Evolutionary conservation across 2,888 invertebrate species (phyloP).

Genomic region (Diploptera punctata): DNA sequence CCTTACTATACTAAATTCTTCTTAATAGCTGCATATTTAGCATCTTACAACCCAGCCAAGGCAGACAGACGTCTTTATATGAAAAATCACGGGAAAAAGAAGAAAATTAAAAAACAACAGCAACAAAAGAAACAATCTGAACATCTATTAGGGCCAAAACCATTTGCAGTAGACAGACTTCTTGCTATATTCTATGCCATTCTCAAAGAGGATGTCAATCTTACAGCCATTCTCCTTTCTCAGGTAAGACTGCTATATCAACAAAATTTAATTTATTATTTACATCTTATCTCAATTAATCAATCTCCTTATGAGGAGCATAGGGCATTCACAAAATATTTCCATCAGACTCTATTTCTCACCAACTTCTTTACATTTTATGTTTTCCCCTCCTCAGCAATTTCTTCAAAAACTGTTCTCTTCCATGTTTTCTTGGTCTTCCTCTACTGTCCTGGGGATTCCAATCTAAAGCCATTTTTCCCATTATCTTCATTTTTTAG

Average conservation of each 20-base stretch:
- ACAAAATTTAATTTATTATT: constrained; percentile 22
- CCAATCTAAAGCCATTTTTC: too few relatives aligned
- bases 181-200: constrained; percentile 91
- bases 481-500: too few relatives aligned
- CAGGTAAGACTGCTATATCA: too few relatives aligned
- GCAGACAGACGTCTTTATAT: constrained; percentile 87
- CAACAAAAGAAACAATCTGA: constrained; percentile 62
- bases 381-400: too few relatives aligned
- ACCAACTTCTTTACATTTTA: too few relatives aligned
- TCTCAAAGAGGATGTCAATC: constrained; percentile 80
- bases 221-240: constrained; percentile 85
- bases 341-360: too few relatives aligned
- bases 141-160: constrained; percentile 78
- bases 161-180: constrained; percentile 80
- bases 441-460: too few relatives aligned
- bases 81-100: constrained; percentile 75
- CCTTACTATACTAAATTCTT: constrained; percentile 91
- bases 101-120: constrained; percentile 41
- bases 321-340: too few relatives aligned
- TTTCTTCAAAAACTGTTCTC: too few relatives aligned
- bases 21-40: constrained; percentile 88
- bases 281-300: too few relatives aligned
- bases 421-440: too few relatives aligned
- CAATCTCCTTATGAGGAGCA: too few relatives aligned
- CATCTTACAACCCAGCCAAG: constrained; percentile 90